phyloP scores from a whole-genome alignment of 2,888 invertebrate species.

The Aleiodes leptofemur region DNA sequence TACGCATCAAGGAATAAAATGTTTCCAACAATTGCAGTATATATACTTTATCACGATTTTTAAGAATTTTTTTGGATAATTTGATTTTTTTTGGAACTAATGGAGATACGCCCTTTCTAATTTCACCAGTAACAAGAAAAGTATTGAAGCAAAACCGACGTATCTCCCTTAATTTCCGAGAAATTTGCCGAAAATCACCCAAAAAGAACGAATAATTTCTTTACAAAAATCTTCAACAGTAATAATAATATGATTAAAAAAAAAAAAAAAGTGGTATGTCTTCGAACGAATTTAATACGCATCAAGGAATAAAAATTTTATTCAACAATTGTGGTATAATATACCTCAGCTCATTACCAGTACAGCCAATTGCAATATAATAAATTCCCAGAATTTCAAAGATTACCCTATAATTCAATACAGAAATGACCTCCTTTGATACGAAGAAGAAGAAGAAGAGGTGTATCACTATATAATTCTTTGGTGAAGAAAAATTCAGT shows the following conservation, averaged over 20 bases:
- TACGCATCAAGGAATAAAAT: no score
- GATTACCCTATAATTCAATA: conserved; percentile 15
- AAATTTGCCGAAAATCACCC: no score
- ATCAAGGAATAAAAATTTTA: no score
- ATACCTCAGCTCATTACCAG: background rate
- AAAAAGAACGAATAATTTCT: no score
- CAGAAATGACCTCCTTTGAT: conserved; percentile 10
- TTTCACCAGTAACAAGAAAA: no score
- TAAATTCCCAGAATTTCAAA: conserved; percentile 5
- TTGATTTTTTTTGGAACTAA: no score
- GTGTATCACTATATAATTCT: background rate
- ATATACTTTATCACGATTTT: background rate
- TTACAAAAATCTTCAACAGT: background rate
- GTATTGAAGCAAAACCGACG: no score
- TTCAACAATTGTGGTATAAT: background rate
- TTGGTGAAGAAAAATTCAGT: background rate
- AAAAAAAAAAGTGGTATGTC: background rate
- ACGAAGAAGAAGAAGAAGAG: background rate
- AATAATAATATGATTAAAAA: background rate
- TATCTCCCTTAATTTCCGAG: no score
- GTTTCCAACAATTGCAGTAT: no score
- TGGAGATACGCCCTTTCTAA: no score
- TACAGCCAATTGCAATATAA: background rate
- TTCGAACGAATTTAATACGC: background rate
- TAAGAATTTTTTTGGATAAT: no score